Evolutionary conservation across 2,113 vertebrate species (phyloP).

Genomic region (Pelecanoides urinatrix): DNA sequence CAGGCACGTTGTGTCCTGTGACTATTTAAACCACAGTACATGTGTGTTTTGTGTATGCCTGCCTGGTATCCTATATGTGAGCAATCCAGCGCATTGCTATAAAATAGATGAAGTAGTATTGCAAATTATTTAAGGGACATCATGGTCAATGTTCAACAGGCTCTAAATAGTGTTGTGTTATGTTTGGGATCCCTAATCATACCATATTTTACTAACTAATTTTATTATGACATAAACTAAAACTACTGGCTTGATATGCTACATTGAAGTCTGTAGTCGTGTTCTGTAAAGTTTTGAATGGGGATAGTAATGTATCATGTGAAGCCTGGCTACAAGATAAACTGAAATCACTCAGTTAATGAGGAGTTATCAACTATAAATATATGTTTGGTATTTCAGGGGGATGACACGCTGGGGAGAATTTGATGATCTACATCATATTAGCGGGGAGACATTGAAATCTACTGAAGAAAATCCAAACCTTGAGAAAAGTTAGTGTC

Average conservation of each 20-base stretch:
- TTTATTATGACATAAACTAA: neutral
- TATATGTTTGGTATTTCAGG: slow-evolving; percentile 63
- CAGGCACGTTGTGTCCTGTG: neutral
- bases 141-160: fast-evolving
- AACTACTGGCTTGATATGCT: neutral
- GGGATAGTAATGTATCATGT: neutral
- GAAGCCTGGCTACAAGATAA: neutral
- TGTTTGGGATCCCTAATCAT: neutral
- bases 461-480: slow-evolving; percentile 18
- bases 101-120: neutral
- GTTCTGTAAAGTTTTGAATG: neutral
- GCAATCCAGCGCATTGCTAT: neutral
- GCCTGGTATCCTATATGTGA: too few species aligned
- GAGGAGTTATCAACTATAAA: neutral
- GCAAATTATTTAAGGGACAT: neutral
- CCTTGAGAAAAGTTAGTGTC: slow-evolving; percentile 45
- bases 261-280: fast-evolving
- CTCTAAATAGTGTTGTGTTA: neutral
- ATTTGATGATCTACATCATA: slow-evolving; percentile 85
- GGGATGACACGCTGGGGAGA: slow-evolving; percentile 95
- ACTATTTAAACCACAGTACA: neutral
- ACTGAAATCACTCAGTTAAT: neutral
- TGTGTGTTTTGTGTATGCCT: neutral
- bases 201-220: neutral
- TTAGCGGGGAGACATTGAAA: slow-evolving; percentile 76